phyloP scores from a whole-genome alignment of 2,888 invertebrate species.

The Blera fallax region DNA sequence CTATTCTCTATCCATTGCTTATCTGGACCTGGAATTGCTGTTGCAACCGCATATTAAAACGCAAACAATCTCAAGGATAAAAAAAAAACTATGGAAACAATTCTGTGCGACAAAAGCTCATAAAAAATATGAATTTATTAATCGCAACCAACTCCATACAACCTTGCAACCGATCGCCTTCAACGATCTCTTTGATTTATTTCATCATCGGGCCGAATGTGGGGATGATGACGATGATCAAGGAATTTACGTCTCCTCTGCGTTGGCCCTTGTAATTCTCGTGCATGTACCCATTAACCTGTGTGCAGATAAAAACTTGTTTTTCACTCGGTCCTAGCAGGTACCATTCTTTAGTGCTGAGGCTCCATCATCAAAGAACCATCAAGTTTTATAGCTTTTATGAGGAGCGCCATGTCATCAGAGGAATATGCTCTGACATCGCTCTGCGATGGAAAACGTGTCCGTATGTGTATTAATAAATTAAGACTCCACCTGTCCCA shows the following conservation, averaged over 20 bases:
- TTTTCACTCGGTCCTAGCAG: background rate
- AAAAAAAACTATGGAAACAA: background rate
- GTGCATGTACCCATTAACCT: slow-evolving; percentile 11
- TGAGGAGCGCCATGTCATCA: slow-evolving; percentile 20
- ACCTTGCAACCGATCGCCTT: background rate
- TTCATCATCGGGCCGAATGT: background rate
- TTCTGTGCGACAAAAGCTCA: background rate
- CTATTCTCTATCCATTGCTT: too few species aligned
- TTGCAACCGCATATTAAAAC: too few species aligned
- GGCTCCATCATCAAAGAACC: slow-evolving; percentile 12
- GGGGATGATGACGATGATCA: background rate
- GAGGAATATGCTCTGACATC: background rate
- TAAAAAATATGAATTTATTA: slow-evolving; percentile 43
- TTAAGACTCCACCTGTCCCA: slow-evolving; percentile 15
- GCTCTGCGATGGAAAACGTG: background rate
- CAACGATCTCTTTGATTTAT: slow-evolving; percentile 37
- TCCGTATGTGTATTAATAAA: slow-evolving; percentile 35
- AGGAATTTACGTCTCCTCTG: slow-evolving; percentile 29
- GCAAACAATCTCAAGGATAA: slow-evolving; percentile 10
- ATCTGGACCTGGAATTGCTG: too few species aligned
- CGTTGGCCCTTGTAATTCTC: background rate
- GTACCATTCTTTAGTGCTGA: background rate
- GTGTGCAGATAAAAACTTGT: slow-evolving; percentile 16
- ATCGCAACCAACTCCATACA: background rate
- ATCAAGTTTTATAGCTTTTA: slow-evolving; percentile 43